These are phyloP conservation scores for Thamnophis elegans DNA, from an alignment of 2,797 vertebrate species.

Conservation along the genomic window DNA sequence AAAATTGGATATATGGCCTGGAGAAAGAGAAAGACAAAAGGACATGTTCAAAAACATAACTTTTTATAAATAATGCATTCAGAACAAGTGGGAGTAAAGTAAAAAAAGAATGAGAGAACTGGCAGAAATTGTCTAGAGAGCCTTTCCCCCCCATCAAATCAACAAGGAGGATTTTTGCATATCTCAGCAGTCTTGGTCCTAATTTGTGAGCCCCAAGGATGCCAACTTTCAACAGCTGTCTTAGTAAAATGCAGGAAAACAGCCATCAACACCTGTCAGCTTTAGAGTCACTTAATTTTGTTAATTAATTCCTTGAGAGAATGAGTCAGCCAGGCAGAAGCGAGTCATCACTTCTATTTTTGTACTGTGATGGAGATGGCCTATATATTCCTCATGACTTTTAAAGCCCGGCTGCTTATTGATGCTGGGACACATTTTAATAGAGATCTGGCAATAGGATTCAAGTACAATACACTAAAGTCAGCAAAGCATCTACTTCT, in stretches of 20 bases:
- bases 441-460: background rate
- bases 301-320: slow-evolving; percentile 38
- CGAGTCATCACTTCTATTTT: slow-evolving; percentile 37
- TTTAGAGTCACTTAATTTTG: slow-evolving; percentile 36
- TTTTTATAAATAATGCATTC: background rate
- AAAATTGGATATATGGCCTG: background rate
- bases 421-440: background rate
- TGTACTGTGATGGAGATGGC: background rate
- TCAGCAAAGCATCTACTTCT: background rate
- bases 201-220: slow-evolving; percentile 7
- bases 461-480: background rate
- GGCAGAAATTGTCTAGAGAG: background rate
- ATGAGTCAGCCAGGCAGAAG: slow-evolving; percentile 48
- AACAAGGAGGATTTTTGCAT: background rate
- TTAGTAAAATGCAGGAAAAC: slow-evolving; percentile 2
- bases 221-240: slow-evolving; percentile 5
- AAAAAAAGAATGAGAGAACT: background rate
- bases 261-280: background rate
- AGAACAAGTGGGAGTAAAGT: no score
- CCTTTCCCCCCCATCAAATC: background rate
- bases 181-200: background rate
- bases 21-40: background rate
- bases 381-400: background rate
- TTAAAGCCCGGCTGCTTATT: background rate
- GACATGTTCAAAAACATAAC: background rate